Evolutionary conservation across 2,797 vertebrate species (phyloP).

Genomic region (Leptatherina wallacei): DNA sequence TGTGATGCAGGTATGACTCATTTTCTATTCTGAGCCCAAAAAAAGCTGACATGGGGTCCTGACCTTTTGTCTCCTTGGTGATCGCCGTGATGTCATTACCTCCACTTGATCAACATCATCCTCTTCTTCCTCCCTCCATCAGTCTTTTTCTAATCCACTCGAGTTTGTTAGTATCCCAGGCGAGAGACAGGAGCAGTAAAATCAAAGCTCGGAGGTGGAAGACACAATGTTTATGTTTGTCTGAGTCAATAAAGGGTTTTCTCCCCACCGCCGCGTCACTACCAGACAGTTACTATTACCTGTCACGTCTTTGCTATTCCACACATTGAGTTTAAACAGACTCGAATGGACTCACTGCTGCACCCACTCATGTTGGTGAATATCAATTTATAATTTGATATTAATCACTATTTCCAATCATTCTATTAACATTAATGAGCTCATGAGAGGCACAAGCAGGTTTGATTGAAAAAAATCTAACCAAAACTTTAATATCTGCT

Average conservation of each 20-base stretch:
- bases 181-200: neutral
- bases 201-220: conserved; percentile 1
- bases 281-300: conserved; percentile 13
- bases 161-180: conserved; percentile 3
- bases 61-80: conserved; percentile 73
- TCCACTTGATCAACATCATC: conserved; percentile 22
- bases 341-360: conserved; percentile 14
- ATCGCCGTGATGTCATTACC: conserved; percentile 59
- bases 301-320: neutral
- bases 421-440: conserved; percentile 4
- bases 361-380: conserved; percentile 38
- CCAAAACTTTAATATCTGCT: conserved; percentile 18
- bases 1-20: conserved; percentile 74
- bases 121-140: conserved; percentile 6
- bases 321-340: conserved; percentile 25
- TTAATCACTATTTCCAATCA: conserved; percentile 27
- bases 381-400: conserved; percentile 39
- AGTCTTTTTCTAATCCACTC: conserved; percentile 10
- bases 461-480: conserved; percentile 1
- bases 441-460: neutral
- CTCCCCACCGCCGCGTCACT: neutral
- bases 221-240: neutral
- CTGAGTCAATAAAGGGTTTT: neutral
- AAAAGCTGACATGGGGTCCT: conserved; percentile 43
- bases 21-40: conserved; percentile 67